Evolutionary conservation across 2,113 vertebrate species (phyloP), one percentile per base, ranked within the genome.

Genomic region (Procapra przewalskii): DNA sequence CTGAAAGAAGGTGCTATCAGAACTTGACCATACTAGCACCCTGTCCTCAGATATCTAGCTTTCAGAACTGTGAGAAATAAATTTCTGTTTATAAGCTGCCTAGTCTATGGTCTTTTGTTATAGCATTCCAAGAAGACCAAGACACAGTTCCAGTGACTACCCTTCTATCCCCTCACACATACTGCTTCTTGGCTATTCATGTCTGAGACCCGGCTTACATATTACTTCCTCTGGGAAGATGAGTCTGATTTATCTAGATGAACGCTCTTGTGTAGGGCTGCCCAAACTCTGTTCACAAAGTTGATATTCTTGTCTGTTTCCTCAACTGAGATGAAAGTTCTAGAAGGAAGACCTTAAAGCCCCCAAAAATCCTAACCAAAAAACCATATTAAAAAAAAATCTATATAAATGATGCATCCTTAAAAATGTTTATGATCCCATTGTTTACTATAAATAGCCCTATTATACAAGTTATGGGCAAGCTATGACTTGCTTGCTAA

Each of bases 241-340:
- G 23, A 17, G 40, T 29, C 25, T 79, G 8, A 4, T 84, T 91
- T 23, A 19, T 94, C 29, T 59, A 80, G 8, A 15, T 84, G 7
- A 87, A 3, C 4, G 1, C 3, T 75, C 7, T 27, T 54, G 6
- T 15, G 6, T 29, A 50, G 27, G 17, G 1, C 3, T 82, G 2
- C 40, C 19, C 31, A 52, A 81, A 62, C 14, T 16, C 59, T 54
- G 15, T 23, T 94, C 2, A n/a, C 54, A 60, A 91, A 71, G 11
- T 7, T 83, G 77, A 67, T 54, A 93, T 92, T 45, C 59, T 50
- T 90, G 40, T 3, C 16, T 88, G n/a, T 64, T 54, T 81, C 10
- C 3, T 54, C n/a, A 89, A 16, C 59, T 75, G 33, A 91, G 6
- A 64, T 27, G 48, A 7, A 83, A 59, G 43, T 27, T 80, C 54